Conservation (phyloP, 1,140 invertebrate species). For the Bombus polaris region DNA sequence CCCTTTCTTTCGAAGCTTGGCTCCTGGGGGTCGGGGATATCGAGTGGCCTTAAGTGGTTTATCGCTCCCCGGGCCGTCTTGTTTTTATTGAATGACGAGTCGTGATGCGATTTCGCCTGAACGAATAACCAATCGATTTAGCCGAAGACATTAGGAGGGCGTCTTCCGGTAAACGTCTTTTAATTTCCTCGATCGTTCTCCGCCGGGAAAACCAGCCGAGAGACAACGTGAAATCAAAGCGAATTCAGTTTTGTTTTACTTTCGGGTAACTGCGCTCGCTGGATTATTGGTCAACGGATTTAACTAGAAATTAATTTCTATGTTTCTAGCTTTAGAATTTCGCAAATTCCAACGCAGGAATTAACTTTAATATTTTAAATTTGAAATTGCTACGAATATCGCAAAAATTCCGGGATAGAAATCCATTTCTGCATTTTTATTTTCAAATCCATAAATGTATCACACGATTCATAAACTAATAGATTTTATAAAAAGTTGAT, state of each 20-base stretch:
- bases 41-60: constrained; percentile 79
- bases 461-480: no score
- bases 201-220: background rate
- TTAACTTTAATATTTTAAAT: no score
- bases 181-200: constrained; percentile 65
- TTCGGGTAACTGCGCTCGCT: background rate
- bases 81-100: constrained; percentile 81
- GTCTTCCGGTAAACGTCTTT: constrained; percentile 68
- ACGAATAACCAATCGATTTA: constrained; percentile 80
- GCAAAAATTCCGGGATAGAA: no score
- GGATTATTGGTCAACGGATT: background rate
- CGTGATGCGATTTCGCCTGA: constrained; percentile 78
- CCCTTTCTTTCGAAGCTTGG: constrained; percentile 50
- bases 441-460: no score
- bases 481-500: no score
- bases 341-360: no score
- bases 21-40: constrained; percentile 51
- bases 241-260: constrained; percentile 5
- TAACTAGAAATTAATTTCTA: background rate
- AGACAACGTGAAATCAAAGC: background rate
- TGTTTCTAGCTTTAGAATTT: no score
- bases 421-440: no score
- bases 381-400: no score
- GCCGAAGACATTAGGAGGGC: constrained; percentile 69
- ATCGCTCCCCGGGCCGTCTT: constrained; percentile 76